Evolutionary conservation across 2,888 invertebrate genomes (phyloP), one percentile per base, ranked within the genome.

Genomic region (Cheilosia urbana): DNA sequence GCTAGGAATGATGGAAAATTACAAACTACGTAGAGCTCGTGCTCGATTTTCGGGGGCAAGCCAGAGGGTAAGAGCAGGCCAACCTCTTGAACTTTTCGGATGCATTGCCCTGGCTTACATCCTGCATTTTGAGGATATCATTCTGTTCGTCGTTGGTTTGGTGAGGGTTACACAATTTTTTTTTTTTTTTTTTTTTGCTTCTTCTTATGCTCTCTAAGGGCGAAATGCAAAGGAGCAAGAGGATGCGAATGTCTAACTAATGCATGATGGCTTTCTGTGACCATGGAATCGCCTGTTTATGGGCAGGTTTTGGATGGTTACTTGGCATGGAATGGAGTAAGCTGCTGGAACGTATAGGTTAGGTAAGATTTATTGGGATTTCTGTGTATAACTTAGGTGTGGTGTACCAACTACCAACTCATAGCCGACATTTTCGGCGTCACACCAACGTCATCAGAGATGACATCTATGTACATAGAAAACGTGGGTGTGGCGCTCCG

Each of bases 61-160:
- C 62, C 60, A 69, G 72, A 77, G 76, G 77, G 80, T 68, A 80
- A 76, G 76, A 68, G 80, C 71, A 62, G 57, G 72, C 37, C 66
- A 85, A 81, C 72, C 72, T 81, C 71, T 85, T 72, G 80, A 85
- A 77, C 85, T 72, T 85, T 71, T 69, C 62, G 62, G 71, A 85
- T 80, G 76, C 80, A 72, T 62, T 76, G 76, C 76, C 85, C 76
- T 81, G 80, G 71, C 71, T 85, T 76, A 68, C 76, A 85, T 80
- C 51, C 76, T 76, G 72, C 51, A 72, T 72, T 84, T 68, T 72
- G 24, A 58, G 66, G 37, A 80, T 80, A 85, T 76, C 80, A 73
- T 77, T 80, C 37, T 57, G 68, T 63, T 68, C 42, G 65, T 72
- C 42, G 60, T 63, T 62, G 51, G 42, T 51, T 72, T 66, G 37